phyloP scores from a whole-genome alignment of 2,797 vertebrate genomes.

The Sarcoramphus papa region DNA sequence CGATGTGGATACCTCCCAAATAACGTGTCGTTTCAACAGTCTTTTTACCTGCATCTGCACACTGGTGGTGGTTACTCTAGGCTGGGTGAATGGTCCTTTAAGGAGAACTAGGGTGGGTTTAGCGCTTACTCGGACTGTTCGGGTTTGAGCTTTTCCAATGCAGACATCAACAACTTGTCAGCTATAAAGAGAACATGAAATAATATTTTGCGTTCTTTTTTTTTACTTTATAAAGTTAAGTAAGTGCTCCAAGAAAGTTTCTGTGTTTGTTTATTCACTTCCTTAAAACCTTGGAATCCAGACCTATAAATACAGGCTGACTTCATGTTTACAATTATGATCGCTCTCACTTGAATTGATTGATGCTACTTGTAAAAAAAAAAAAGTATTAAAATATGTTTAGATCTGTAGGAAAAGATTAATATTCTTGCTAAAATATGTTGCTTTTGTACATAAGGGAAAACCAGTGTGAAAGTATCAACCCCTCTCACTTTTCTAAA shows the following conservation, averaged over 20 bases:
- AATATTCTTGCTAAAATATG: neutral
- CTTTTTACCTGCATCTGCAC: neutral
- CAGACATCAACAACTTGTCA: neutral
- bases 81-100: neutral
- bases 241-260: neutral
- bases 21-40: accelerated
- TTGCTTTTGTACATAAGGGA: neutral
- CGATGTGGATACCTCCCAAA: neutral
- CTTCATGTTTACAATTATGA: neutral
- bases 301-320: constrained; percentile 24
- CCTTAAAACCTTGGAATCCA: neutral
- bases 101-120: neutral
- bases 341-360: neutral
- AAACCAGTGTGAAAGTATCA: neutral
- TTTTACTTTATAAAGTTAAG: neutral
- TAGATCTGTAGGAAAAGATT: neutral
- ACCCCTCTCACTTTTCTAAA: neutral
- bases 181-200: neutral
- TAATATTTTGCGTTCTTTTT: neutral
- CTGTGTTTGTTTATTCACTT: constrained; percentile 14
- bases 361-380: neutral
- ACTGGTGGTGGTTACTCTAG: neutral
- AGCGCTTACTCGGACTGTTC: accelerated
- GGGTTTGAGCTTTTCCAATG: neutral
- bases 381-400: neutral